phyloP scores from a whole-genome alignment of 2,113 vertebrate species.

The Hippoglossus stenolepis region DNA sequence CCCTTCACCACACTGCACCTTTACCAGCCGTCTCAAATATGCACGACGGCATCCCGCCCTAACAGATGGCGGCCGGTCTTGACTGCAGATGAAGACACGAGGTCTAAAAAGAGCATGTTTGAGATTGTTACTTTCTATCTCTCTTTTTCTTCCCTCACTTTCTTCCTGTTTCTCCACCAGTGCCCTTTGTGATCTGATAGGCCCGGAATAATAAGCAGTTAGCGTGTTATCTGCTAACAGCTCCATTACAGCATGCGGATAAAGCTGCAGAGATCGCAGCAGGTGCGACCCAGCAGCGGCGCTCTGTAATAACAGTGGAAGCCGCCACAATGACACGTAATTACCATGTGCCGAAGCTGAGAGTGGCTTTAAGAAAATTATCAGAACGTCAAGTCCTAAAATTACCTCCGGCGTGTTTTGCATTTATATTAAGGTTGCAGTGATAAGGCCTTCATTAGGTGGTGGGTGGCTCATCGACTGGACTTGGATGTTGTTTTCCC shows the following conservation, averaged over 20 bases:
- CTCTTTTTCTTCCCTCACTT: neutral
- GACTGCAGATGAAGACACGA: slow-evolving; percentile 42
- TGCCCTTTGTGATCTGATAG: slow-evolving; percentile 66
- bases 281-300: slow-evolving; percentile 56
- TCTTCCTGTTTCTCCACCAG: neutral
- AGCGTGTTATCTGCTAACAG: slow-evolving; percentile 63
- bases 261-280: slow-evolving; percentile 59
- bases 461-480: neutral
- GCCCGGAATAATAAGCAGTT: slow-evolving; percentile 75
- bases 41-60: slow-evolving; percentile 6
- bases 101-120: slow-evolving; percentile 17
- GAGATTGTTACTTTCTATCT: slow-evolving; percentile 6
- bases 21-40: neutral
- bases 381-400: slow-evolving; percentile 22
- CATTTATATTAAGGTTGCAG: slow-evolving; percentile 31
- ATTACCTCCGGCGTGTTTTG: slow-evolving; percentile 23
- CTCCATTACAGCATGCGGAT: slow-evolving; percentile 60
- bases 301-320: slow-evolving; percentile 54
- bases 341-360: slow-evolving; percentile 53
- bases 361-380: slow-evolving; percentile 25
- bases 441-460: slow-evolving; percentile 3
- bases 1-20: slow-evolving; percentile 22
- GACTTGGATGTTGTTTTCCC: neutral
- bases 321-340: slow-evolving; percentile 55
- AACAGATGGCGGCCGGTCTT: slow-evolving; percentile 41